Base-by-base conservation (phyloP, 2,888 invertebrate genomes). In the Andrena chrysosceles region DNA sequence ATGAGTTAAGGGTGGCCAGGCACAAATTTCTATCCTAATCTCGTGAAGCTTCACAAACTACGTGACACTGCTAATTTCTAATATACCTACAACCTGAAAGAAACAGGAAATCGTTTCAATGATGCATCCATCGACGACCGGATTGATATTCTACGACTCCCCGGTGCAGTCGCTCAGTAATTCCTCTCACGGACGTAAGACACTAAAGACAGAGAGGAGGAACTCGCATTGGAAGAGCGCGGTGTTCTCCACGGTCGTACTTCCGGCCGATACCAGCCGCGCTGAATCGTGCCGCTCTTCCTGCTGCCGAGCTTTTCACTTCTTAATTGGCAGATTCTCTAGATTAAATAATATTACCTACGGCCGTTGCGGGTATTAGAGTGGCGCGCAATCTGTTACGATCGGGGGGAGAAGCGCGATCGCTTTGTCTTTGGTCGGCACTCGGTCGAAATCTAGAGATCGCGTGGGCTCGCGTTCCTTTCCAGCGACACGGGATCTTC, bases 271-370 rank as follows among this genome's bases (percentile, higher is more conserved):
- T 68, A 72, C 70, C 59, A 71, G 59, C 64, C 29, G 33, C 52
- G 33, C 52, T 52, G 77, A 81, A 77, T 80, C 84, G 77, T 54
- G 72, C 52, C 77, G 62, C 33, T 76, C 68, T 88, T 85, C 85
- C 87, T 79, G 81, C 69, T 42, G n/a, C 64, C 35, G 42, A 52
- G 63, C 81, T 86, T 89, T 85, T 90, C 85, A 81, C 88, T 82
- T 85, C 87, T 90, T 84, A 87, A 83, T 87, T 89, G 78, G 73
- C 48, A 83, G 79, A 87, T 86, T 64, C 62, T 5, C 31, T 26
- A 59, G 83, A 86, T 85, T 87, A 82, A 88, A 88, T 85, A 84
- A 85, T 84, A 87, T 78, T 75, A n/a, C n/a, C n/a, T n/a, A 63
- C 73, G 59, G 26, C 56, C n/a, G 20, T 2, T 16, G 26, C 60